A percentile compares a stretch with the other conserved stretches of the same genome.
Conservation (phyloP, 2,888 invertebrate species). For the Piscicola geometra region DNA sequence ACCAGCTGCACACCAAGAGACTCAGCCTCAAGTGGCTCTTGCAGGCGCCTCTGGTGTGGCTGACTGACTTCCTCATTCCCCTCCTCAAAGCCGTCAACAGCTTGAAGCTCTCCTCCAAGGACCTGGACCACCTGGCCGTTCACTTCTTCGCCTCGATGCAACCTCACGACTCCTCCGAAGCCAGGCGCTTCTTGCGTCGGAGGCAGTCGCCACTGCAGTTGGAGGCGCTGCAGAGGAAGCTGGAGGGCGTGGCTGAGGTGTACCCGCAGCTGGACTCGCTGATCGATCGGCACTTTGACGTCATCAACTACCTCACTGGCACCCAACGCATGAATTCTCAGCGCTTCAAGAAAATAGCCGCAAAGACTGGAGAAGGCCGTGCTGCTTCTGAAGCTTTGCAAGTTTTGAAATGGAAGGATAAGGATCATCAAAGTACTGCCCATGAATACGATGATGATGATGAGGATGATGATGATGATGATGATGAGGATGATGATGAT, state of each 20-base stretch:
- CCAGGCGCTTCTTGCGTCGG: neutral
- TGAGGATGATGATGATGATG: too few relatives aligned
- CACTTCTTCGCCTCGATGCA: neutral
- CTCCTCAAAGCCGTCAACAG: neutral
- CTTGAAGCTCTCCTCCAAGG: neutral
- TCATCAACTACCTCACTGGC: neutral
- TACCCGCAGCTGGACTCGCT: neutral
- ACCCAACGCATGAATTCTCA: neutral
- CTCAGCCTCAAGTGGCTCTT: constrained; percentile 1
- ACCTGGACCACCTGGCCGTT: neutral
- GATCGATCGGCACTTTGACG: neutral
- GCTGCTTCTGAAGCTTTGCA: neutral
- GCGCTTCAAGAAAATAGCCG: neutral
- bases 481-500: too few relatives aligned
- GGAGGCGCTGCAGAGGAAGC: neutral
- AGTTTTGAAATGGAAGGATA: neutral
- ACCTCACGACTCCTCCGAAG: neutral
- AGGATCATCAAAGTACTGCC: too few relatives aligned
- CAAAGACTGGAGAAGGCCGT: neutral
- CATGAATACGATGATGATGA: too few relatives aligned
- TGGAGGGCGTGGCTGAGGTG: neutral
- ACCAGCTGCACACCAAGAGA: neutral
- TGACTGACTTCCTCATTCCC: neutral
- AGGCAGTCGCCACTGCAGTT: neutral
- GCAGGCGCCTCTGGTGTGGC: neutral